Percentiles rank a stretch among this genome's conserved stretches.
These are phyloP conservation scores for Osmerus eperlanus DNA, from an alignment of 2,113 vertebrate species.

Conservation along the genomic window DNA sequence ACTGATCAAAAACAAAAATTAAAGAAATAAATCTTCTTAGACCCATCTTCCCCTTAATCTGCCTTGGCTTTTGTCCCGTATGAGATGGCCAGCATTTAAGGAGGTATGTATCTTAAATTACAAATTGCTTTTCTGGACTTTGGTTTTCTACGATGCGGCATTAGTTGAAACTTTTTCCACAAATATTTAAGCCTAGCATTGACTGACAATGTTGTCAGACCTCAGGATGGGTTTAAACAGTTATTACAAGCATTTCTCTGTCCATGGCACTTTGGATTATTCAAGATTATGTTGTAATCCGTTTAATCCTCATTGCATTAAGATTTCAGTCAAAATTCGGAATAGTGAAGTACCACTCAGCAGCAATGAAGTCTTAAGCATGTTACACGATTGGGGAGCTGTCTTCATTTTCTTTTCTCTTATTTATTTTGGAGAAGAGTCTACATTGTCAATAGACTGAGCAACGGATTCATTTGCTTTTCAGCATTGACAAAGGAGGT, in stretches of 20 bases:
- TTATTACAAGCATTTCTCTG: conserved; percentile 92
- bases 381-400: conserved; percentile 78
- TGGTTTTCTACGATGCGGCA: conserved; percentile 22
- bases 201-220: conserved; percentile 88
- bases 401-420: conserved; percentile 64
- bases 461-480: conserved; percentile 51
- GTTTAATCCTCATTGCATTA: conserved; percentile 97
- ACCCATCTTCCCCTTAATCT: conserved; percentile 32
- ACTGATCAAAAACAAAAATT: conserved; percentile 69
- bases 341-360: conserved; percentile 90
- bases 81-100: conserved; percentile 55
- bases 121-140: conserved; percentile 54
- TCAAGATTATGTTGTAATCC: conserved; percentile 99
- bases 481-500: conserved; percentile 25
- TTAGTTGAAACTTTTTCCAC: conserved; percentile 30
- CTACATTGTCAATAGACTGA: conserved; percentile 51
- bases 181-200: conserved; percentile 72
- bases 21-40: conserved; percentile 69
- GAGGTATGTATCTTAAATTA: conserved; percentile 65
- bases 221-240: conserved; percentile 81
- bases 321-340: conserved; percentile 97
- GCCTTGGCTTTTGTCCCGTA: conserved; percentile 58
- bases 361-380: conserved; percentile 85
- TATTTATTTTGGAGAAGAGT: conserved; percentile 48
- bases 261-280: conserved; percentile 99